Percentiles rank a stretch among this genome's conserved stretches.
Conservation (phyloP, 2,797 vertebrate species). For the Hippocampus kuda region DNA sequence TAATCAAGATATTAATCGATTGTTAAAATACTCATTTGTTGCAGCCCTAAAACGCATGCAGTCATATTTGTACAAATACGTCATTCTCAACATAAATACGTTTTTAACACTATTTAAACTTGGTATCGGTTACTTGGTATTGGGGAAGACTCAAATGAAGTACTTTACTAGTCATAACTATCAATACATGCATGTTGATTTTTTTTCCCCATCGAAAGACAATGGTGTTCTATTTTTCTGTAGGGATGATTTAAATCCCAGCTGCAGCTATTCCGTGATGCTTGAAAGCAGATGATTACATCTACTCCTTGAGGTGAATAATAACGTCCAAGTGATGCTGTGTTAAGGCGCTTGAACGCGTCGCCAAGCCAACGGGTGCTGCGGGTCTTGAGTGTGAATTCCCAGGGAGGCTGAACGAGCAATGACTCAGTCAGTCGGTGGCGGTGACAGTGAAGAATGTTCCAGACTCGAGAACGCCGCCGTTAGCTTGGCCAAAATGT, state of each 20-base stretch:
- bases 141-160: too few species aligned
- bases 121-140: too few species aligned
- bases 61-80: too few species aligned
- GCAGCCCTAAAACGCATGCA: too few species aligned
- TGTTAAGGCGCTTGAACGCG: background rate
- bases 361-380: background rate
- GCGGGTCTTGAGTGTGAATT: background rate
- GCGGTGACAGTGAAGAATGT: constrained; percentile 1
- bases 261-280: background rate
- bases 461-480: background rate
- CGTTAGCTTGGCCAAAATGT: background rate
- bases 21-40: too few species aligned
- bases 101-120: too few species aligned
- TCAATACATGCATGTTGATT: too few species aligned
- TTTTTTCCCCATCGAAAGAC: too few species aligned
- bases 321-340: background rate
- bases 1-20: too few species aligned
- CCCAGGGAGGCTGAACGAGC: background rate
- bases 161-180: too few species aligned
- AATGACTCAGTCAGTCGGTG: constrained; percentile 3
- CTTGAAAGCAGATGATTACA: background rate
- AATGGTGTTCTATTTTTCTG: background rate
- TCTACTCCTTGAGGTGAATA: background rate
- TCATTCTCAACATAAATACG: too few species aligned
- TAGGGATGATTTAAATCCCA: background rate